Percentiles rank a stretch among this genome's conserved stretches.
Evolutionary conservation across 2,113 vertebrate species (phyloP).

Genomic region (Tautogolabrus adspersus): DNA sequence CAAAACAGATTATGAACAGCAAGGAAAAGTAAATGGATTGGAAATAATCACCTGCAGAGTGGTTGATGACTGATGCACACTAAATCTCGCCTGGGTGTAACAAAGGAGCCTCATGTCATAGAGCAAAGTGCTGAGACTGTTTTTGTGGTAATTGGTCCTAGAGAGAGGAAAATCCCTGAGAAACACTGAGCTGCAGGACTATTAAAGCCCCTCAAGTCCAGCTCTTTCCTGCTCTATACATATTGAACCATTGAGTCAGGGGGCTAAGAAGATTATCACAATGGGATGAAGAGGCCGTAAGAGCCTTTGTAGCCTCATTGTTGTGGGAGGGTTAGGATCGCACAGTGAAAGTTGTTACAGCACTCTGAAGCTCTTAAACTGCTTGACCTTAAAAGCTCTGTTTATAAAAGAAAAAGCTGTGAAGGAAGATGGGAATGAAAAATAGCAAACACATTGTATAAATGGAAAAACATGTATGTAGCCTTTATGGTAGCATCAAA

Average conservation of each 20-base stretch:
- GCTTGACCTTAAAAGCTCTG: constrained; percentile 72
- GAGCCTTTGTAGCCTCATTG: constrained; percentile 78
- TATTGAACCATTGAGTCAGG: constrained; percentile 76
- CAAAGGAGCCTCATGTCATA: constrained; percentile 33
- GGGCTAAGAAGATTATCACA: constrained; percentile 84
- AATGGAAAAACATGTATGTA: constrained; percentile 25
- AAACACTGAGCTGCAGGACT: constrained; percentile 58
- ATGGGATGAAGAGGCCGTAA: constrained; percentile 84
- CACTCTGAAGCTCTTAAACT: constrained; percentile 70
- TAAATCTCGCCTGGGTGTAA: constrained; percentile 12
- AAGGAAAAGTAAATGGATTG: constrained; percentile 20
- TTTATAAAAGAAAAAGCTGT: constrained; percentile 52
- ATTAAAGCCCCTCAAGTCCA: constrained; percentile 73
- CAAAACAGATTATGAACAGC: constrained; percentile 9
- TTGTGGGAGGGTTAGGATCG: constrained; percentile 39
- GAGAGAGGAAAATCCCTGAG: constrained; percentile 61
- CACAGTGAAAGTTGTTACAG: constrained; percentile 70
- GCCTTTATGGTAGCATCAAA: neutral
- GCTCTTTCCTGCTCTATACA: constrained; percentile 72
- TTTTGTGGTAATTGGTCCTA: constrained; percentile 68
- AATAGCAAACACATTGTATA: constrained; percentile 24
- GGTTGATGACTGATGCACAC: constrained; percentile 10
- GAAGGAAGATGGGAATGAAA: constrained; percentile 30
- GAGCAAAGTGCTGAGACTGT: constrained; percentile 32
- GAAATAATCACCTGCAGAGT: constrained; percentile 27